A percentile compares a stretch with the other conserved stretches of the same genome.
These are phyloP conservation scores for Amblyopsis hoosieri DNA, from an alignment of 2,797 vertebrate species.

Conservation along the genomic window DNA sequence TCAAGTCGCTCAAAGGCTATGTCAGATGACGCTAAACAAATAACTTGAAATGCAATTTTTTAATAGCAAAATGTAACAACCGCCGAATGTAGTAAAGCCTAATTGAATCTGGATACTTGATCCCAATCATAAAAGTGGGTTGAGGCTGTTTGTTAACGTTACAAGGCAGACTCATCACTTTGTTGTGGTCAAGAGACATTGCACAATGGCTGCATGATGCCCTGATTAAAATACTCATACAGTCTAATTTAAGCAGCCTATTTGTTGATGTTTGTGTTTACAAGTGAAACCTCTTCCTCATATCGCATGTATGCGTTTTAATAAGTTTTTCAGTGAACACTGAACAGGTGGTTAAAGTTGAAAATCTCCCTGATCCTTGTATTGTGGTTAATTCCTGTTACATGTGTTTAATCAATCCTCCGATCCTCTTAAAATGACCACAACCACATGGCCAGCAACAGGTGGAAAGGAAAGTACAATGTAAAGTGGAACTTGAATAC, in stretches of 20 bases:
- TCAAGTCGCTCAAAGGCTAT: slow-evolving; percentile 42
- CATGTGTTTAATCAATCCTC: too few species aligned
- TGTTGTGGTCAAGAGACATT: slow-evolving; percentile 65
- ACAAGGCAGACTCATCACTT: slow-evolving; percentile 59
- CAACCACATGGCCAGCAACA: too few species aligned
- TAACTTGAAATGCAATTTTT: background rate
- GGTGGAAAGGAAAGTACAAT: too few species aligned
- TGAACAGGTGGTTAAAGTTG: slow-evolving; percentile 35
- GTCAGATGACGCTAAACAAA: slow-evolving; percentile 1
- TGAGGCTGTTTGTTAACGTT: slow-evolving; percentile 31
- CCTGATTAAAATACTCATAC: slow-evolving; percentile 2
- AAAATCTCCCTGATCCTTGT: background rate
- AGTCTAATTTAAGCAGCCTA: background rate
- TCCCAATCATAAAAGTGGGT: slow-evolving; percentile 28
- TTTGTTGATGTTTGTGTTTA: slow-evolving; percentile 6
- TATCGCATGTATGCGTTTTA: background rate
- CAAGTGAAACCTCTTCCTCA: background rate
- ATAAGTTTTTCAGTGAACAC: slow-evolving; percentile 18
- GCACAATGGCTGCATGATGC: slow-evolving; percentile 55
- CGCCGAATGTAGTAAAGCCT: background rate
- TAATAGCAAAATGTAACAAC: background rate
- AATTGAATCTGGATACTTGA: background rate
- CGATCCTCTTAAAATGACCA: too few species aligned
- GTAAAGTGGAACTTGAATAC: too few species aligned
- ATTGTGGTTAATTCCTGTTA: too few species aligned